Base-by-base conservation (phyloP, 1,140 invertebrate species). In the Solen grandis region DNA sequence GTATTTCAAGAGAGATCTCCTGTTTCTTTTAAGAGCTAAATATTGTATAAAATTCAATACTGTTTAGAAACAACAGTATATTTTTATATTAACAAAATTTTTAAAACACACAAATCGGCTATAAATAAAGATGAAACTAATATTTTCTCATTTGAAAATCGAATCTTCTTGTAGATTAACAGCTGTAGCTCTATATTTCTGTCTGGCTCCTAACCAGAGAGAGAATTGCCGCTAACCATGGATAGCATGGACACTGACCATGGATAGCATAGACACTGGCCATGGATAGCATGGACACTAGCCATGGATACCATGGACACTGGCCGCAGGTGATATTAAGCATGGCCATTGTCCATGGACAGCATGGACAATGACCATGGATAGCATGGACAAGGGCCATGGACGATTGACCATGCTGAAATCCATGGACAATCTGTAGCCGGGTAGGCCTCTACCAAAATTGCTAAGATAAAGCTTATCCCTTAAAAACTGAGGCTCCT, bases 331-430 rank as follows among this genome's bases (percentile, higher is more conserved):
- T 25, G 22, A 2, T 22, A 10, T 66, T 31, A 36, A 41, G 33
- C 19, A 16, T 66, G 63, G 2, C 35, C 63, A 46, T 8, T 46
- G 63, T 36, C 35, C 63, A 66, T 66, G 19, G 63, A 66, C 19
- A 38, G 3, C 35, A 10, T 66, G 63, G 63, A 41, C 63, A 38
- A 16, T 66, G 63, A 3, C 35, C 63, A 66, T 66, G 63, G 63
- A 33, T n/a, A 41, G 35, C 19, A 33, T 19, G 5, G n/a, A 33
- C 33, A 62, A 62, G 5, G n/a, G 19, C 59, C 31, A 14, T 62
- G 14, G 5, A 62, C 14, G 5, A 62, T 13, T n/a, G 22, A 5
- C 59, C 22, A 29, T 16, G 2, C 5, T 46, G 41, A 19, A 29
- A 62, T 62, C 27, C 31, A 62, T 29, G 27, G 59, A 62, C 59